A percentile compares a stretch with the other conserved stretches of the same genome.
phyloP scores from a whole-genome alignment of 53 echinoderm and acorn worm genomes.

The Hippasteria phrygiana region DNA sequence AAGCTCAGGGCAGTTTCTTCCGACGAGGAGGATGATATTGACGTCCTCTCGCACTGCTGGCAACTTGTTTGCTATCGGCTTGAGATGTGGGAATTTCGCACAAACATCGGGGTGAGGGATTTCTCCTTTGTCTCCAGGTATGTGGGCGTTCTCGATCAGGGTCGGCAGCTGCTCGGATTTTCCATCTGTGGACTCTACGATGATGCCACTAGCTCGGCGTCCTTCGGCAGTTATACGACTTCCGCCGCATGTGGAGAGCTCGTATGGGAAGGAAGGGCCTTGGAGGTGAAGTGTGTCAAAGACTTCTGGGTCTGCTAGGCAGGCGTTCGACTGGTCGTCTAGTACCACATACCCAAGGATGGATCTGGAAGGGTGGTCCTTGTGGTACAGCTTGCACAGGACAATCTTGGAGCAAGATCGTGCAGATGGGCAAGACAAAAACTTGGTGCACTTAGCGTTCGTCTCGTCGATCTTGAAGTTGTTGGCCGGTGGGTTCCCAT shows the following conservation, averaged over 20 bases:
- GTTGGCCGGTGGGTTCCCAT: neutral
- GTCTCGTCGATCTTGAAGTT: neutral
- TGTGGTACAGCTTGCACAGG: constrained; percentile 57
- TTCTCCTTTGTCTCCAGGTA: constrained; percentile 59
- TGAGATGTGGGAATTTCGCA: constrained; percentile 25
- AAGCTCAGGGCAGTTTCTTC: constrained; percentile 70
- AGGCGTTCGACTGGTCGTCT: constrained; percentile 69
- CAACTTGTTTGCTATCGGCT: neutral
- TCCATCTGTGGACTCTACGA: constrained; percentile 50
- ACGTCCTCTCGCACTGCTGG: constrained; percentile 59
- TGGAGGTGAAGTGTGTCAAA: constrained; percentile 38
- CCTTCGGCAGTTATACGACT: constrained; percentile 27
- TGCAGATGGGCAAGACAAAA: constrained; percentile 23
- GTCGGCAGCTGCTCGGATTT: constrained; percentile 67
- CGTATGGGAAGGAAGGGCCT: constrained; percentile 60
- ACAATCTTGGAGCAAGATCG: constrained; percentile 66
- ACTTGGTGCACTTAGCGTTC: constrained; percentile 64
- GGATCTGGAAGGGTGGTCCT: constrained; percentile 22
- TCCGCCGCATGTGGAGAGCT: constrained; percentile 70
- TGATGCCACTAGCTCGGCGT: constrained; percentile 36
- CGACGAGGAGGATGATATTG: constrained; percentile 54
- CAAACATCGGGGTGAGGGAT: constrained; percentile 72
- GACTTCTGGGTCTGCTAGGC: constrained; percentile 51
- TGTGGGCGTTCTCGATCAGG: constrained; percentile 58
- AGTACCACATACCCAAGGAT: constrained; percentile 52